phyloP scores from a whole-genome alignment of 2,797 vertebrate genomes.

The Microctenopoma lineatum region DNA sequence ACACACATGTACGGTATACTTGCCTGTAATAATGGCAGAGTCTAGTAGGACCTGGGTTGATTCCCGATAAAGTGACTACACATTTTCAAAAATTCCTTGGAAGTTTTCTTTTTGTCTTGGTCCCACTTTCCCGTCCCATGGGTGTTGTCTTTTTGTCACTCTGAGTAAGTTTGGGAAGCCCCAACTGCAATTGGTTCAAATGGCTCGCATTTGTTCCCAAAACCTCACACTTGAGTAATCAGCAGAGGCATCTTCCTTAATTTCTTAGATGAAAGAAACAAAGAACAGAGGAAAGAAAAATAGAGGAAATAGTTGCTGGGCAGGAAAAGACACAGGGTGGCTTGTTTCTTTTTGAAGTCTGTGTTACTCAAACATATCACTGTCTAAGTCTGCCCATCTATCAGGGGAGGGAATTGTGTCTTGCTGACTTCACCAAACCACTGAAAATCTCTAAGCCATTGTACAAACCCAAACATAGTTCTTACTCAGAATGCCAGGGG shows the following conservation, averaged over 20 bases:
- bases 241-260: conserved; percentile 39
- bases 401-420: conserved; percentile 50
- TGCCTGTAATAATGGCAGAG: conserved; percentile 26
- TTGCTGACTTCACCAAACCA: conserved; percentile 54
- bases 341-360: conserved; percentile 40
- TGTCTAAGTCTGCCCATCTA: conserved; percentile 27
- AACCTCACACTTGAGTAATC: conserved; percentile 49
- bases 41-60: conserved; percentile 23
- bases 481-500: conserved; percentile 50
- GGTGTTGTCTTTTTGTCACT: conserved; percentile 35
- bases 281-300: conserved; percentile 23
- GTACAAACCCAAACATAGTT: conserved; percentile 52
- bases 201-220: conserved; percentile 37
- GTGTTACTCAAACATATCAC: conserved; percentile 22
- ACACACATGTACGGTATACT: conserved; percentile 2
- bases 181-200: conserved; percentile 48
- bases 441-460: conserved; percentile 45
- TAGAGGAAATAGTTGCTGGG: conserved; percentile 29
- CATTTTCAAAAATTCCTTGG: conserved; percentile 30
- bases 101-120: conserved; percentile 22
- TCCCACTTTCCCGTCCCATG: conserved; percentile 42
- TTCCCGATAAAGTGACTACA: conserved; percentile 31
- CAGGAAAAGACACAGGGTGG: conserved; percentile 41
- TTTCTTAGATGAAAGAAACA: conserved; percentile 48
- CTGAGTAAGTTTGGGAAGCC: conserved; percentile 69